These are phyloP conservation scores for Blera fallax DNA, from an alignment of 2,888 invertebrate genomes.

Conservation along the genomic window DNA sequence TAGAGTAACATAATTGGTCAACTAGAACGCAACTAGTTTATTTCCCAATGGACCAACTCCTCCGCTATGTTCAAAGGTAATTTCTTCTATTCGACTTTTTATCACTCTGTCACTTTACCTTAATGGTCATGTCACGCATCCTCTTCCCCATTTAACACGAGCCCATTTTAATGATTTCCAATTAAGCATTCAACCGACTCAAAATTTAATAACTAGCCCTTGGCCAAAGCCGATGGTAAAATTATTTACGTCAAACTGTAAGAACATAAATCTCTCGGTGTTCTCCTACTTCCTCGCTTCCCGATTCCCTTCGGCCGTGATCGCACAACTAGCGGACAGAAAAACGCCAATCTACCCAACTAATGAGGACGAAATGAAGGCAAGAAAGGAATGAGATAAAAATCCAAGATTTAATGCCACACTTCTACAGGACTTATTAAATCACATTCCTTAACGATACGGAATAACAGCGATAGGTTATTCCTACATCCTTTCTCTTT, in stretches of 20 bases:
- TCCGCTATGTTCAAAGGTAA: no score
- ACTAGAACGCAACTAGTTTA: no score
- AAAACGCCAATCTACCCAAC: slow-evolving; percentile 69
- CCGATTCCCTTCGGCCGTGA: slow-evolving; percentile 9
- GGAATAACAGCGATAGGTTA: slow-evolving; percentile 24
- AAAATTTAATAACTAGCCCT: slow-evolving; percentile 66
- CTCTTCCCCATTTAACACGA: slow-evolving; percentile 19
- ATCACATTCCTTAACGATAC: slow-evolving; percentile 69
- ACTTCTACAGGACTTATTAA: slow-evolving; percentile 71
- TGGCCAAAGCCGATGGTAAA: slow-evolving; percentile 23
- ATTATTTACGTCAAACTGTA: slow-evolving; percentile 61
- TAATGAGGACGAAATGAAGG: slow-evolving; percentile 72
- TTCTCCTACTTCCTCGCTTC: not conserved
- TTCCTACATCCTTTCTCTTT: slow-evolving; percentile 6
- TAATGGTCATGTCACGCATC: not conserved
- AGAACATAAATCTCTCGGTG: slow-evolving; percentile 66
- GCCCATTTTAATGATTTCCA: slow-evolving; percentile 50
- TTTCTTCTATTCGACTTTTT: not conserved
- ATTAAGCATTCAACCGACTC: slow-evolving; percentile 46
- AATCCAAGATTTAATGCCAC: slow-evolving; percentile 73
- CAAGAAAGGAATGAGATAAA: slow-evolving; percentile 71
- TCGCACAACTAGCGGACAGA: slow-evolving; percentile 57
- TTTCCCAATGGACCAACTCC: no score
- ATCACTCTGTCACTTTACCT: not conserved
- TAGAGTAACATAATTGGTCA: no score